phyloP scores from a whole-genome alignment of 2,797 vertebrate species.

The Coccyzus lansbergi region DNA sequence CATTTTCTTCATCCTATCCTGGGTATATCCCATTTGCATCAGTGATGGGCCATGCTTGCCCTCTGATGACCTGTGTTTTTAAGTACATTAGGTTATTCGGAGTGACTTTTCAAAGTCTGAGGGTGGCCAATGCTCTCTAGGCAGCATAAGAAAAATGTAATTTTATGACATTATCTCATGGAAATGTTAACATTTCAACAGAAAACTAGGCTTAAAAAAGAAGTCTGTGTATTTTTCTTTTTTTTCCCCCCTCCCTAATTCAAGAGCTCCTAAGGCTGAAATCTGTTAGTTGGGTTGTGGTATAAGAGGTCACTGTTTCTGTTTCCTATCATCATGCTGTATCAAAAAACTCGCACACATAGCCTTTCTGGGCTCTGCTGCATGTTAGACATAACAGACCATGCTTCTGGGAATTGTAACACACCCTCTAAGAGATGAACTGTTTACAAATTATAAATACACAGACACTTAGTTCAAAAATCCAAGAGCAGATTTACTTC shows the following conservation, averaged over 20 bases:
- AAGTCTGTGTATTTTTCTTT: conserved; percentile 25
- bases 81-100: background rate
- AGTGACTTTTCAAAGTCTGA: conserved; percentile 45
- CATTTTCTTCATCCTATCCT: background rate
- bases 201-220: conserved; percentile 33
- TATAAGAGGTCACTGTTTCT: conserved; percentile 38
- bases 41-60: background rate
- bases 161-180: conserved; percentile 52
- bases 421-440: conserved; percentile 76
- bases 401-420: conserved; percentile 87
- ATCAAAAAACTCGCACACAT: conserved; percentile 37
- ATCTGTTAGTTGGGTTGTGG: conserved; percentile 27
- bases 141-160: conserved; percentile 38
- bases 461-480: conserved; percentile 71
- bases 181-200: conserved; percentile 57
- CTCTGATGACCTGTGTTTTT: background rate
- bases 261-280: background rate
- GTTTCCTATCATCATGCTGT: conserved; percentile 30
- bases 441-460: conserved; percentile 87
- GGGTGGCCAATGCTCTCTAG: conserved; percentile 29
- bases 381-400: conserved; percentile 87
- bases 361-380: conserved; percentile 73
- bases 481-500: conserved; percentile 76
- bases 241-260: background rate
- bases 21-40: background rate